Conservation (phyloP, 2,888 invertebrate genomes). For the Tyria jacobaeae region DNA sequence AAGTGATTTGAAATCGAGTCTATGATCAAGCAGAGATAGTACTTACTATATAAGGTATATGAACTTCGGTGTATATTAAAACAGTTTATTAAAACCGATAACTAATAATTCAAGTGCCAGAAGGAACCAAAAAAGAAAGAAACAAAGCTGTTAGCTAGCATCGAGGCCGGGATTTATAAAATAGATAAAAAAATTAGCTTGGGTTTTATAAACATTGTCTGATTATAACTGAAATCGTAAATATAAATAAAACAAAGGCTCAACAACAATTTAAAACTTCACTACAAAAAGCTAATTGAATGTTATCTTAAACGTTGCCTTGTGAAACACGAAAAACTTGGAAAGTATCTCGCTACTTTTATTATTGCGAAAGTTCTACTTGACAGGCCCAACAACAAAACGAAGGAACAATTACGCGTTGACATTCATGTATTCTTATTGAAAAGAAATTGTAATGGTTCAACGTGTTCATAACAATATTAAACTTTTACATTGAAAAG, state of each 20-base stretch:
- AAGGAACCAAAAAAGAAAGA: no score
- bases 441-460: slow-evolving; percentile 22
- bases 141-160: no score
- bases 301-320: slow-evolving; percentile 67
- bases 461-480: not conserved
- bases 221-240: slow-evolving; percentile 2
- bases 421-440: slow-evolving; percentile 59
- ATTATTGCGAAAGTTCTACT: slow-evolving; percentile 71
- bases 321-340: slow-evolving; percentile 61
- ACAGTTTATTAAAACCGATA: no score
- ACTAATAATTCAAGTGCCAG: no score
- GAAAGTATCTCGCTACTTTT: slow-evolving; percentile 63
- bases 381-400: slow-evolving; percentile 57
- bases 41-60: no score
- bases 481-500: not conserved
- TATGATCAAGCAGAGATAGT: no score
- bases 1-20: not conserved
- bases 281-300: slow-evolving; percentile 68
- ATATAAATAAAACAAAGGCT: slow-evolving; percentile 25
- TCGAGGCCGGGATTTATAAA: not conserved
- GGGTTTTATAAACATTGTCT: not conserved
- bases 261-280: slow-evolving; percentile 44
- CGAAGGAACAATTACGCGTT: slow-evolving; percentile 57
- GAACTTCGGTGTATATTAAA: no score
- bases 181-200: not conserved